Base-by-base conservation (phyloP, 1,140 invertebrate species). In the Drosophila lacteicornis region DNA sequence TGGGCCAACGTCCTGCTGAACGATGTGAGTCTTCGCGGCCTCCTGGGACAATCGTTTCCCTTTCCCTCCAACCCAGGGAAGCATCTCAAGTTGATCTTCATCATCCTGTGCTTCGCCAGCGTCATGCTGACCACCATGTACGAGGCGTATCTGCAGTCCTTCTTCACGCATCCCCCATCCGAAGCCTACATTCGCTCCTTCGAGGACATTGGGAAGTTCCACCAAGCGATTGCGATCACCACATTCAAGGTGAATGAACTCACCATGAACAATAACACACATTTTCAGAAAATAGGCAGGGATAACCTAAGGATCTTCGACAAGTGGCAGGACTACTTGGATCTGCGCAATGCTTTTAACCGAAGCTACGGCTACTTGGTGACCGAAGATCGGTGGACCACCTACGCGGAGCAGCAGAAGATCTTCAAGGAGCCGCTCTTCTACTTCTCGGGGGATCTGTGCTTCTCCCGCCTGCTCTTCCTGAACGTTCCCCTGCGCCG, bases 111-210 rank as follows among this genome's bases (percentile, higher is more conserved):
- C 56, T 71, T 81, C 4, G 63, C 73, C 8, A 79, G 88, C 47
- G 40, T 91, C 2, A 53, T 87, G 62, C 55, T 73, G 1, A 80
- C 66, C 30, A 91, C 81, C 42, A 84, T 91, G 69, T 91, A 91
- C 38, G 49, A 75, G 9, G 57, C 80, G 11, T 87, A 87, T 8
- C 27, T 91, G 40, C 40, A 77, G 6, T 51, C 78, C 7, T 77
- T 62, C 25, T 68, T 87, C 36, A 91, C 79, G 0, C 55, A 67
- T 12, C 83, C 83, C 1, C 88, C 88, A 1, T 27, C 43, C 0
- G 60, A 75, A 19, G n/a, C 59, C 0, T n/a, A 4, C 0, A 15
- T 83, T 12, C 53, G 50, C 2, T 74, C 38, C 36, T 60, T 76
- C 27, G 12, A 45, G 17, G 70, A 91, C 6, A 4, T 86, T 1